A percentile compares a stretch with the other conserved stretches of the same genome.
Evolutionary conservation across 1,140 invertebrate genomes (phyloP).

Genomic region (Macrotrachela quadricornifera): DNA sequence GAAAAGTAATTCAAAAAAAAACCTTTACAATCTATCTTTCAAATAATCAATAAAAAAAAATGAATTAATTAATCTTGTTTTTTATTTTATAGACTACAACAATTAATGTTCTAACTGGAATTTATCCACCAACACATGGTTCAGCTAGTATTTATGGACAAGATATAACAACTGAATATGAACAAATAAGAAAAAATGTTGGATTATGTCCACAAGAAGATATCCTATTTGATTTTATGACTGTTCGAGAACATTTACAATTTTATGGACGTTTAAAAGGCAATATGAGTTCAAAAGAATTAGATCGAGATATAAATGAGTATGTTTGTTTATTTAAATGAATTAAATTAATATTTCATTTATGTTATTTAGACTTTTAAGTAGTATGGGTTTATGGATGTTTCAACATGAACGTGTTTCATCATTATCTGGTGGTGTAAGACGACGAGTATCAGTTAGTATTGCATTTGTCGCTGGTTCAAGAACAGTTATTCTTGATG

Average conservation of each 20-base stretch:
- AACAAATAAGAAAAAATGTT: constrained; percentile 42
- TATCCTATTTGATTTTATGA: constrained; percentile 68
- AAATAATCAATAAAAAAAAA: no score
- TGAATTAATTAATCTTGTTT: background rate
- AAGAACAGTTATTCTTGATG: constrained; percentile 14
- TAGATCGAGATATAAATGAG: no score
- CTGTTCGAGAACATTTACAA: constrained; percentile 65
- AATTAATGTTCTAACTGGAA: constrained; percentile 32
- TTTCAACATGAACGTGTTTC: constrained; percentile 13
- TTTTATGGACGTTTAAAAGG: constrained; percentile 45
- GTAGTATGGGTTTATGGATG: constrained; percentile 12
- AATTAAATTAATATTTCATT: background rate
- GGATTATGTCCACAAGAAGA: constrained; percentile 86
- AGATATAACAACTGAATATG: constrained; percentile 36
- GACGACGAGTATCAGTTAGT: constrained; percentile 32
- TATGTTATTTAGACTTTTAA: no score
- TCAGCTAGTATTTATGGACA: constrained; percentile 46
- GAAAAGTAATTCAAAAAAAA: constrained; percentile 24
- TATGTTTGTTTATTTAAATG: background rate
- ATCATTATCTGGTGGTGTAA: constrained; percentile 31
- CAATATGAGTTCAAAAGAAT: background rate
- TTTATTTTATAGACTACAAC: background rate
- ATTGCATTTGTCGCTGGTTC: constrained; percentile 34
- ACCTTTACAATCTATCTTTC: background rate
- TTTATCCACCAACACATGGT: constrained; percentile 46